Conservation (phyloP, 2,888 invertebrate genomes). For the Halictus quadricinctus region DNA sequence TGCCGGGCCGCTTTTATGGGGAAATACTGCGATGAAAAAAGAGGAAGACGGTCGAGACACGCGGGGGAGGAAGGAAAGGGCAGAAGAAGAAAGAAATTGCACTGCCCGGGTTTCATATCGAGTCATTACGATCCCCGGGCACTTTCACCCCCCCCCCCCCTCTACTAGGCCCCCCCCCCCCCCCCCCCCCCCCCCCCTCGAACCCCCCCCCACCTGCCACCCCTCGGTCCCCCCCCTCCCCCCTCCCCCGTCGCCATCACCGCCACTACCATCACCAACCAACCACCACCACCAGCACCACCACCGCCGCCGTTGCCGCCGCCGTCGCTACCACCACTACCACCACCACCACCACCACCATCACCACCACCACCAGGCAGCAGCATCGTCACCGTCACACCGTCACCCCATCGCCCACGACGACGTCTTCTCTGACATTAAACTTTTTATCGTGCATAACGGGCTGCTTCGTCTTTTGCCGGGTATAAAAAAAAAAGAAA, state of each 20-base stretch:
- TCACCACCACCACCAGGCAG: conserved; percentile 5
- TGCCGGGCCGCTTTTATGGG: conserved; percentile 80
- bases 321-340: neutral
- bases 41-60: conserved; percentile 73
- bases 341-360: neutral
- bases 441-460: conserved; percentile 78
- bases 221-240: conserved; percentile 16
- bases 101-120: conserved; percentile 74
- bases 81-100: conserved; percentile 74
- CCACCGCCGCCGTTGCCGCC: neutral
- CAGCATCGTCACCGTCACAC: conserved; percentile 1
- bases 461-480: conserved; percentile 72
- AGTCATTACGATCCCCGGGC: conserved; percentile 74
- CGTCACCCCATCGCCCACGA: conserved; percentile 23
- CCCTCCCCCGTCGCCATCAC: neutral
- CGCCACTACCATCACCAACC: conserved; percentile 7
- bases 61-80: conserved; percentile 65
- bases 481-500: conserved; percentile 54
- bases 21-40: conserved; percentile 79
- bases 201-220: conserved; percentile 44
- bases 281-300: neutral
- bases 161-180: conserved; percentile 16
- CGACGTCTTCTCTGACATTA: conserved; percentile 74
- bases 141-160: conserved; percentile 59
- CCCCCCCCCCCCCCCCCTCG: conserved; percentile 35